A percentile compares a stretch with the other conserved stretches of the same genome.
These are phyloP conservation scores for Synodontis membranacea DNA, from an alignment of 2,113 vertebrate genomes.

Conservation along the genomic window DNA sequence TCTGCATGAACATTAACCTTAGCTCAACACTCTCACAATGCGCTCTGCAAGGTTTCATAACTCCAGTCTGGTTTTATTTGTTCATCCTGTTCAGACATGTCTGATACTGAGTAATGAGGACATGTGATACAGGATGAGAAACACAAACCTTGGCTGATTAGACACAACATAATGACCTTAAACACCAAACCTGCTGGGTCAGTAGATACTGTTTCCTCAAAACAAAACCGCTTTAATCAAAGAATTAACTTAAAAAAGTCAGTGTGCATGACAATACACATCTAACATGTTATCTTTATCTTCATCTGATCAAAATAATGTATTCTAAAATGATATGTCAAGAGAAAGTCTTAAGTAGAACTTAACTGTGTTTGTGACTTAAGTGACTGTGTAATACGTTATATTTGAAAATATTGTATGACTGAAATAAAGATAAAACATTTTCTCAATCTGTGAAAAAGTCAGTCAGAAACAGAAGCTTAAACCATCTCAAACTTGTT, in stretches of 20 bases:
- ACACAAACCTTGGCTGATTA: neutral
- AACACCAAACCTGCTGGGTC: neutral
- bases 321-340: neutral
- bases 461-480: neutral
- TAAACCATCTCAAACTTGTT: neutral
- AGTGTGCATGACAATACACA: neutral
- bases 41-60: neutral
- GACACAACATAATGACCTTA: neutral
- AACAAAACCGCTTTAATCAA: neutral
- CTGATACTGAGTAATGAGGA: neutral
- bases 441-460: neutral
- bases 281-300: neutral
- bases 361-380: neutral
- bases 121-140: neutral
- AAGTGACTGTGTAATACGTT: neutral
- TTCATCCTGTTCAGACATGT: neutral
- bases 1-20: neutral
- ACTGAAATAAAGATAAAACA: neutral
- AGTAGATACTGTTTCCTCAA: neutral
- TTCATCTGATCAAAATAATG: too few relatives aligned
- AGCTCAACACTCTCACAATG: neutral
- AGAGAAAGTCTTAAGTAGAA: neutral
- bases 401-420: neutral
- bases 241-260: too few relatives aligned
- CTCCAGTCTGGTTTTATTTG: neutral